Evolutionary conservation across 2,797 vertebrate species (phyloP).

Genomic region (Acanthornis magna): DNA sequence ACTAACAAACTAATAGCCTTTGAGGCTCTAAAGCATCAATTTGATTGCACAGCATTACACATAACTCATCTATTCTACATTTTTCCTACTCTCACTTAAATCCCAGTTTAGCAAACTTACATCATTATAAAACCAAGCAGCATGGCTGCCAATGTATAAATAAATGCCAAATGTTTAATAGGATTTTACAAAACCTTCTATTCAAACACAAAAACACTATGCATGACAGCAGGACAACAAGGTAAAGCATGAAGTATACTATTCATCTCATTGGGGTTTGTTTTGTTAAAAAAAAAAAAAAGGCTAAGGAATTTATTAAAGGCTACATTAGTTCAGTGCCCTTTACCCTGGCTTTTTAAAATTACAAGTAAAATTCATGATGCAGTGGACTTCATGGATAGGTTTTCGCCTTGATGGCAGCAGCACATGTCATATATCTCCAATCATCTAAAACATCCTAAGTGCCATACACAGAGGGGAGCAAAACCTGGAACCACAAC

Average conservation of each 20-base stretch:
- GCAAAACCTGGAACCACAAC: neutral
- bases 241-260: neutral
- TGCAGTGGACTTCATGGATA: neutral
- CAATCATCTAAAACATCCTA: neutral
- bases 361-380: slow-evolving; percentile 2
- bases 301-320: neutral
- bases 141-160: neutral
- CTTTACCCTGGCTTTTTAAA: neutral
- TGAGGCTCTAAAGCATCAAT: neutral
- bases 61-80: neutral
- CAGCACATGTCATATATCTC: neutral
- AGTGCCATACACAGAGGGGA: neutral
- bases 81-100: neutral
- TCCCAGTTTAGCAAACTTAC: neutral
- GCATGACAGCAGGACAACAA: neutral
- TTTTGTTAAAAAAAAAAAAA: neutral
- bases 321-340: neutral
- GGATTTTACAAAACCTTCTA: neutral
- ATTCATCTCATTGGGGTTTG: neutral
- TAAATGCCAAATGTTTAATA: neutral
- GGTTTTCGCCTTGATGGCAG: neutral
- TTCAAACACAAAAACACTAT: neutral
- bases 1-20: neutral
- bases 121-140: neutral
- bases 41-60: neutral